Evolutionary conservation across 2,888 invertebrate genomes (phyloP).

Genomic region (Carcina quercana): DNA sequence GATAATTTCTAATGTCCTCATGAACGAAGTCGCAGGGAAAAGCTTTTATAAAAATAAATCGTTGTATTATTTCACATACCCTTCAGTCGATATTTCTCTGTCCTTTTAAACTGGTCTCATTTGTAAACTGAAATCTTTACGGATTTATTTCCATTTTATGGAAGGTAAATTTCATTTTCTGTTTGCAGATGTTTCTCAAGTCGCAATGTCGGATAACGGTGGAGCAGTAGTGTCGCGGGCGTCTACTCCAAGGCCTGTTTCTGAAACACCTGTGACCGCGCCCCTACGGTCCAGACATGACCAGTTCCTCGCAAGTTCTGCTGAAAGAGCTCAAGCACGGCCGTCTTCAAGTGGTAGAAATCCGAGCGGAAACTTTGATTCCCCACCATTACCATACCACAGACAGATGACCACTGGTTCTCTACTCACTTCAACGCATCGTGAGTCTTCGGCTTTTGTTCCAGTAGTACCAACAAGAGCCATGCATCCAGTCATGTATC

Average conservation of each 20-base stretch:
- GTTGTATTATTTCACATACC: too few relatives aligned
- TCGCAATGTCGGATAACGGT: conserved; percentile 66
- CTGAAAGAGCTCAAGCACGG: conserved; percentile 59
- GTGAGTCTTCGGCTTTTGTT: conserved; percentile 90
- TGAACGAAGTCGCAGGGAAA: too few relatives aligned
- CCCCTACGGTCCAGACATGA: conserved; percentile 74
- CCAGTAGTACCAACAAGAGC: conserved; percentile 88
- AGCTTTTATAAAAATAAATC: too few relatives aligned
- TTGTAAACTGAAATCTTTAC: too few relatives aligned
- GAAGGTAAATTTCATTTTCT: conserved; percentile 23
- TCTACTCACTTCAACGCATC: conserved; percentile 71
- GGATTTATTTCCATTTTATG: too few relatives aligned
- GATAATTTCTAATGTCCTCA: too few relatives aligned
- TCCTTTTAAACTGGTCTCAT: neutral
- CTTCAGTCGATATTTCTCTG: neutral
- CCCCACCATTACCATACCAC: conserved; percentile 78
- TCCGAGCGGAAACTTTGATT: conserved; percentile 74
- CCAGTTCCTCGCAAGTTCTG: conserved; percentile 74
- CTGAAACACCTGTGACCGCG: conserved; percentile 58
- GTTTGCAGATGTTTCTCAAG: conserved; percentile 49
- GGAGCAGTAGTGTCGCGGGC: conserved; percentile 62
- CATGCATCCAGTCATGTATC: conserved; percentile 82
- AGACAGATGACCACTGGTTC: conserved; percentile 75
- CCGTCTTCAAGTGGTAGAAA: conserved; percentile 69
- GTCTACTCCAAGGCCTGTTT: conserved; percentile 64